Conservation (phyloP, 2,888 invertebrate genomes). For the Siphlonurus alternatus region DNA sequence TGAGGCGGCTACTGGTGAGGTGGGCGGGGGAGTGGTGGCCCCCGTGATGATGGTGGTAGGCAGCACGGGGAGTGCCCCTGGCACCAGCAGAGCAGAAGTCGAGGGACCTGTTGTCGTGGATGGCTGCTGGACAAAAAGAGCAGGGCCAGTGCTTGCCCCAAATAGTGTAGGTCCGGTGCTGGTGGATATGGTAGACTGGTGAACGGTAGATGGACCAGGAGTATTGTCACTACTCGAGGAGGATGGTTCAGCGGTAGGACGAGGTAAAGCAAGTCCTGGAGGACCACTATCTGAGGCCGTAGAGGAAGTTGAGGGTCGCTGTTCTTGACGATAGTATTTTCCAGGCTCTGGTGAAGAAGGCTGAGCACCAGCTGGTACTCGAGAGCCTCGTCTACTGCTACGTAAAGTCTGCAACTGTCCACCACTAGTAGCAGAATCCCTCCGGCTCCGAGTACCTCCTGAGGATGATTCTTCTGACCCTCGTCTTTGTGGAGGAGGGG, state of each 20-base stretch:
- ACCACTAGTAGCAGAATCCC: slow-evolving; percentile 31
- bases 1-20: slow-evolving; percentile 10
- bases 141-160: slow-evolving; percentile 3
- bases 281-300: slow-evolving; percentile 54
- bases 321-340: slow-evolving; percentile 36
- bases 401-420: background rate
- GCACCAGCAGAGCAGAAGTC: background rate
- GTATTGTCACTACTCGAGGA: background rate
- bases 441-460: slow-evolving; percentile 22
- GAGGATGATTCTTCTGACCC: slow-evolving; percentile 12
- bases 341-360: background rate
- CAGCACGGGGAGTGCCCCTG: slow-evolving; percentile 25
- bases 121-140: slow-evolving; percentile 1
- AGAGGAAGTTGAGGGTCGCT: slow-evolving; percentile 53
- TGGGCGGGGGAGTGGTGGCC: slow-evolving; percentile 12
- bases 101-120: background rate
- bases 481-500: slow-evolving; percentile 19
- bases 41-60: slow-evolving; percentile 52
- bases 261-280: slow-evolving; percentile 21
- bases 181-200: background rate
- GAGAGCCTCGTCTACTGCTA: background rate
- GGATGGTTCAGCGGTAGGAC: slow-evolving; percentile 37
- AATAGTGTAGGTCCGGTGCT: background rate
- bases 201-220: background rate
- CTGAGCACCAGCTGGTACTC: background rate